Conservation (phyloP, 2,888 invertebrate genomes). For the Drosophila helvetica region DNA sequence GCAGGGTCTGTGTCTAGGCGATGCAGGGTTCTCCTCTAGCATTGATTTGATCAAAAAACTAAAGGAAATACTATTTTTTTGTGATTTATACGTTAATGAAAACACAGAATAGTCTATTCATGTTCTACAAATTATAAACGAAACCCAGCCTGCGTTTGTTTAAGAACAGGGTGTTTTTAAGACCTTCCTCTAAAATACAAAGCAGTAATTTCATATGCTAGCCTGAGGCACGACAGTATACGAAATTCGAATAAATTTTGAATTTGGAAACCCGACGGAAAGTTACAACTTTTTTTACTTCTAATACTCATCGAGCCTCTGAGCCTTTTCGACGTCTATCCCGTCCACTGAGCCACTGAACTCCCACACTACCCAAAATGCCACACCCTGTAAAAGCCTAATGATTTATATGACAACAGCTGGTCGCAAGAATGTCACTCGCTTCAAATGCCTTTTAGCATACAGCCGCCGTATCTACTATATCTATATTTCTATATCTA, state of each 20-base stretch:
- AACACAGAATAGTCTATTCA: not conserved
- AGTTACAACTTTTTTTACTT: too few relatives aligned
- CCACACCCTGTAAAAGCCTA: conserved; percentile 65
- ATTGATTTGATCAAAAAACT: not conserved
- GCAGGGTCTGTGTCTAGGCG: not conserved
- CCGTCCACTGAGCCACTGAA: not conserved
- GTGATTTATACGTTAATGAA: too few relatives aligned
- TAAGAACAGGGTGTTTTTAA: not conserved
- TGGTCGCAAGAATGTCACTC: conserved; percentile 64
- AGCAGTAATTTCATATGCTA: too few relatives aligned
- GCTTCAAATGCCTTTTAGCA: conserved; percentile 48
- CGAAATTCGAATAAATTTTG: not conserved
- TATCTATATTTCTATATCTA: conserved; percentile 22
- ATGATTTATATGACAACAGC: conserved; percentile 76
- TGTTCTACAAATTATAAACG: not conserved
- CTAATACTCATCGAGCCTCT: not conserved
- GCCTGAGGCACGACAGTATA: not conserved
- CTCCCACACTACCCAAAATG: not conserved
- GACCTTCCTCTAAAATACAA: too few relatives aligned
- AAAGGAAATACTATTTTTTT: not conserved
- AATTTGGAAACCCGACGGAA: not conserved
- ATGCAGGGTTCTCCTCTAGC: not conserved
- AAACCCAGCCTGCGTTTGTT: not conserved
- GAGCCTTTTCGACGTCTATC: not conserved
- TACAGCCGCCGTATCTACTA: conserved; percentile 36